These are phyloP conservation scores for Sebastes miniatus DNA, from an alignment of 2,797 vertebrate genomes.

Conservation along the genomic window DNA sequence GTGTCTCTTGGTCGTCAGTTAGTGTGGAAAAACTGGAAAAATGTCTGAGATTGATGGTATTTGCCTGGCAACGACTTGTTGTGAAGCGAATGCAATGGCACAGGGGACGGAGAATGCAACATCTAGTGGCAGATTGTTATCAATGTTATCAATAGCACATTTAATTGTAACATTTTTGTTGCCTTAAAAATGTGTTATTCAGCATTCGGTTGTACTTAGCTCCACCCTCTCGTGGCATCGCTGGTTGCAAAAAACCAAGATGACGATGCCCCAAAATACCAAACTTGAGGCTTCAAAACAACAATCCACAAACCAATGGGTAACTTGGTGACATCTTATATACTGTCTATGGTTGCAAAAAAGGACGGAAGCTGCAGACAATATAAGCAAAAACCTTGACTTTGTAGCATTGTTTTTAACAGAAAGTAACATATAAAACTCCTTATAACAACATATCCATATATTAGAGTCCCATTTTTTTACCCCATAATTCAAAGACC, in stretches of 20 bases:
- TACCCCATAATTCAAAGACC: neutral
- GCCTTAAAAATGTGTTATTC: neutral
- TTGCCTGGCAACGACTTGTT: too few relatives aligned
- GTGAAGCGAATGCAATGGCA: too few relatives aligned
- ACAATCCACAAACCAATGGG: neutral
- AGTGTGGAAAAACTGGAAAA: too few relatives aligned
- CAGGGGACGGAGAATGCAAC: too few relatives aligned
- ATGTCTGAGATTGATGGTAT: too few relatives aligned
- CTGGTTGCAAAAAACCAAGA: neutral
- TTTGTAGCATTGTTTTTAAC: neutral
- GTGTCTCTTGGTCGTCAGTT: rapidly evolving
- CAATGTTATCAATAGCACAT: too few relatives aligned
- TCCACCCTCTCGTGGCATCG: neutral
- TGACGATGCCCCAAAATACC: neutral
- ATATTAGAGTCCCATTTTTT: neutral
- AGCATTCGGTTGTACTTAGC: neutral
- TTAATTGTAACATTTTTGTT: too few relatives aligned
- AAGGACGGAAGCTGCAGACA: neutral
- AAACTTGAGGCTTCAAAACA: neutral
- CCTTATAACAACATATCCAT: neutral
- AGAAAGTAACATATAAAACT: neutral
- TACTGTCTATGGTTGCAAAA: neutral
- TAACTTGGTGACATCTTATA: neutral
- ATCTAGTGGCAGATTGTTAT: too few relatives aligned
- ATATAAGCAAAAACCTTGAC: neutral